Base-by-base conservation (phyloP, 2,797 vertebrate species). In the Hippocampus kuda region DNA sequence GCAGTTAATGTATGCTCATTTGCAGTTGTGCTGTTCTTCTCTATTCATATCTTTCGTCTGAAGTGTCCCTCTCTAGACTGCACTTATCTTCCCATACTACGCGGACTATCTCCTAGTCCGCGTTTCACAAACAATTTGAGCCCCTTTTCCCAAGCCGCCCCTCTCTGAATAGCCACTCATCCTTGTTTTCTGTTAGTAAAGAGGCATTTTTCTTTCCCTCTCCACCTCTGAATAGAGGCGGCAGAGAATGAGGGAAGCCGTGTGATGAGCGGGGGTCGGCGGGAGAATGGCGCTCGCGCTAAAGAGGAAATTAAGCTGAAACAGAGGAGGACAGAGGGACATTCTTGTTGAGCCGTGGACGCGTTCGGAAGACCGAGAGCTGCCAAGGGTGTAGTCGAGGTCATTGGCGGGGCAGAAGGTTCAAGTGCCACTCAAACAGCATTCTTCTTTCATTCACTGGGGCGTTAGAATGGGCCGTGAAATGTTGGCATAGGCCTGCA, bases 361-460 rank as follows among this genome's bases (percentile, higher is more conserved):
- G 74, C 73, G 73, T 82, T 77, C 81, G 77, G 80, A 80, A 82
- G 77, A 65, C 71, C 41, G 69, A 80, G 72, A 70, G 75, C 80
- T 73, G 75, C 75, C 81, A 72, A 75, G 84, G 68, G 79, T 81
- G 79, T 75, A 65, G 71, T 42, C n/a, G 75, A 83, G 87, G 88
- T 91, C 87, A 81, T 5, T 16, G 49, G 7, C 34, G 80, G 86
- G 89, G 76, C 82, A 84, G 60, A 64, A 65, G 75, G 89, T 88
- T 91, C 89, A 88, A 91, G 89, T 89, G 87, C 88, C 88, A 88
- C 89, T 91, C 83, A 72, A 72, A 67, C 74, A 70, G 70, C 77
- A 83, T 88, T 90, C 86, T 86, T 83, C 72, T 71, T 75, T 86
- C 77, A 75, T 77, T 78, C 78, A 69, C 44, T 46, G 65, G 41